Percentiles rank a stretch among this genome's conserved stretches.
Conservation (phyloP, 2,797 vertebrate species). For the Emydoidea blandingii region DNA sequence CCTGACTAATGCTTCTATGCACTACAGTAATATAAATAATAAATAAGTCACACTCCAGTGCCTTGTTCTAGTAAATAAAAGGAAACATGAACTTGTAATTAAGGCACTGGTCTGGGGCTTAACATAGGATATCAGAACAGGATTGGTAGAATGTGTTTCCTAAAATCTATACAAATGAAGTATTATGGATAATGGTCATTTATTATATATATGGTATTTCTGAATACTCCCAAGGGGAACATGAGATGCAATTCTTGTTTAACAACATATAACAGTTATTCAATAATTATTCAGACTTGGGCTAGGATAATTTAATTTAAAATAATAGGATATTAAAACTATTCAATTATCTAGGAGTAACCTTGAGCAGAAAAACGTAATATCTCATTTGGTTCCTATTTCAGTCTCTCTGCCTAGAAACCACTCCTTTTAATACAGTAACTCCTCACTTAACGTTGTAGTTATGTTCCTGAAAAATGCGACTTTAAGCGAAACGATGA, state of each 20-base stretch:
- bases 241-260: not conserved
- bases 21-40: not conserved
- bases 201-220: not conserved
- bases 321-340: not conserved
- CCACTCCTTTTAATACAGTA: not conserved
- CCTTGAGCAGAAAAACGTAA: not conserved
- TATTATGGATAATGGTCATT: not conserved
- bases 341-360: not conserved
- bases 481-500: no score
- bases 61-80: not conserved
- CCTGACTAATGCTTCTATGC: not conserved
- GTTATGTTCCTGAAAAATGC: no score
- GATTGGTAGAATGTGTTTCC: not conserved
- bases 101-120: not conserved
- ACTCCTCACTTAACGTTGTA: no score
- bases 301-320: not conserved
- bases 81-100: not conserved
- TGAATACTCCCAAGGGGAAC: not conserved
- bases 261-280: not conserved
- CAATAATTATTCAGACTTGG: not conserved
- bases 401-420: not conserved
- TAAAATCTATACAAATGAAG: not conserved
- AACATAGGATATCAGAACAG: not conserved
- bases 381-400: not conserved
- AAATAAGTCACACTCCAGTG: not conserved